Conservation (phyloP, 1,140 invertebrate species). For the Bombus difficillimus region DNA sequence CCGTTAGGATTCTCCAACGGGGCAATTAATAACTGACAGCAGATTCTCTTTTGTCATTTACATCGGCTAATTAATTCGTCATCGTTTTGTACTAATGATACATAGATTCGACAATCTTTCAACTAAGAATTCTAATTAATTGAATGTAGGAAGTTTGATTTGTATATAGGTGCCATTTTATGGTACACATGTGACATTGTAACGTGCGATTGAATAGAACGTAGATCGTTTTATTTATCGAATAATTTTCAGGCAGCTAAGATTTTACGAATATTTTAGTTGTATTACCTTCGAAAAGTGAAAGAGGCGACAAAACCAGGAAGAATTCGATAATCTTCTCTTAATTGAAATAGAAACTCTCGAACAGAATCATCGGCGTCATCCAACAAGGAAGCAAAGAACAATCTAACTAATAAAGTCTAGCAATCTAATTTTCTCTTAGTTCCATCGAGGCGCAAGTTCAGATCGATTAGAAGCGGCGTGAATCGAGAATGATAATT, state of each 20-base stretch:
- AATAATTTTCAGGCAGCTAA: neutral
- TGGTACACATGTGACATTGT: no score
- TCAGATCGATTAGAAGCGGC: slow-evolving; percentile 66
- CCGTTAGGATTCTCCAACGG: slow-evolving; percentile 52
- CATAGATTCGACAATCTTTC: slow-evolving; percentile 36
- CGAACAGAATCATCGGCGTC: no score
- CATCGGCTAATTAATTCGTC: slow-evolving; percentile 60
- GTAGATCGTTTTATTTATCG: neutral
- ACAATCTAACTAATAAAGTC: neutral
- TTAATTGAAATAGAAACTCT: neutral
- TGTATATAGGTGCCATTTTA: neutral
- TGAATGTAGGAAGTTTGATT: neutral
- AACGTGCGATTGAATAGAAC: neutral
- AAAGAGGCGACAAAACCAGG: no score
- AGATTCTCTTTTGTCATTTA: slow-evolving; percentile 46
- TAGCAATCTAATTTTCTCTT: slow-evolving; percentile 24
- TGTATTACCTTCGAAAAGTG: neutral
- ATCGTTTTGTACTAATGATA: slow-evolving; percentile 52
- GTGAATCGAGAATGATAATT: slow-evolving; percentile 40
- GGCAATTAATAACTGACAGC: slow-evolving; percentile 62
- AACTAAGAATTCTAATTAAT: neutral
- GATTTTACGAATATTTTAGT: neutral
- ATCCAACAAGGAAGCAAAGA: neutral
- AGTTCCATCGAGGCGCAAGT: slow-evolving; percentile 62
- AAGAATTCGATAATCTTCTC: neutral